Percentiles rank a stretch among this genome's conserved stretches.
Conservation (phyloP, 2,797 vertebrate genomes). For the Leucoraja ocellata region DNA sequence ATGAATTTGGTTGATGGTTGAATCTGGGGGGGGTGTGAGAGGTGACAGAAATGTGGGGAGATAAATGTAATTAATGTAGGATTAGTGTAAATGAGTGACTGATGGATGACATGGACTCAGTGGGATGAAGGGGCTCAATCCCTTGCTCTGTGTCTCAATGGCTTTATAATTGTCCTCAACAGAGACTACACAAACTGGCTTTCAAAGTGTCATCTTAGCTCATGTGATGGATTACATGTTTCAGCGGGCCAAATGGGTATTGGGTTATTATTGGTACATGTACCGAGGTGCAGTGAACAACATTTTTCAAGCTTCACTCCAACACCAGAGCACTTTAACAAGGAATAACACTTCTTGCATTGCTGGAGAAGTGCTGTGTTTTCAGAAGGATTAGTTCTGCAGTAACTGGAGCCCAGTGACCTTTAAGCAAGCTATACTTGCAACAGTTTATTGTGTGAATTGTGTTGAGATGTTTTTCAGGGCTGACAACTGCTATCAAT, state of each 20-base stretch:
- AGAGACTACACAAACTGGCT: neutral
- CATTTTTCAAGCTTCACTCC: neutral
- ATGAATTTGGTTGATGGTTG: too few species aligned
- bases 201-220: neutral
- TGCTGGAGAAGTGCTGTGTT: neutral
- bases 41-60: too few species aligned
- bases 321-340: neutral
- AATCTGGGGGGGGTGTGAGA: too few species aligned
- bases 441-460: neutral
- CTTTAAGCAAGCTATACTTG: neutral
- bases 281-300: too few species aligned
- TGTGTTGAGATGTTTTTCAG: neutral
- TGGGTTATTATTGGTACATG: too few species aligned
- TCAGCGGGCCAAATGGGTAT: neutral
- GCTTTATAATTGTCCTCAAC: neutral
- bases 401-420: neutral
- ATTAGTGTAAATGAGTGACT: too few species aligned
- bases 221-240: neutral
- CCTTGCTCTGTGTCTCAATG: too few species aligned
- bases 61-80: too few species aligned
- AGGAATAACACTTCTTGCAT: neutral
- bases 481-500: too few species aligned
- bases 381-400: neutral
- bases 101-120: too few species aligned
- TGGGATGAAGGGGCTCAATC: too few species aligned